Evolutionary conservation across 1,140 invertebrate genomes (phyloP).

Genomic region (Pseudobourletiella spinata): DNA sequence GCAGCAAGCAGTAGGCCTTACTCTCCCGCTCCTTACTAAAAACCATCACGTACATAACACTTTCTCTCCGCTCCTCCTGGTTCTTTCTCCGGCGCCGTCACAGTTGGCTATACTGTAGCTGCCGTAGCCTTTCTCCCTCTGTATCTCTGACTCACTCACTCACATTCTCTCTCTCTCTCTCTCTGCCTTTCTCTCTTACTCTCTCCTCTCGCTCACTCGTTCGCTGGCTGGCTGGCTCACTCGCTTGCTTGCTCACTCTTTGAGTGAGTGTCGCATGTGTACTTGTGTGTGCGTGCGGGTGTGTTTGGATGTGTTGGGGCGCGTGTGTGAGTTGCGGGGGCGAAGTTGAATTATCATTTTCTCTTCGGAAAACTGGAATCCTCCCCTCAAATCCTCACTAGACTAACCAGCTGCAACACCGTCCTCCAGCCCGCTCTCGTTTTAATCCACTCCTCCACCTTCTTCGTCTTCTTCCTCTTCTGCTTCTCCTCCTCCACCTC

Average conservation of each 20-base stretch:
- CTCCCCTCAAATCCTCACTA: constrained; percentile 3
- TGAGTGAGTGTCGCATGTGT: background rate
- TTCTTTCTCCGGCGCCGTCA: no score
- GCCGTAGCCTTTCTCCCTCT: background rate
- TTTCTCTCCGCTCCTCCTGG: no score
- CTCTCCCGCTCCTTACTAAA: no score
- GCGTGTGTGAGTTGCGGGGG: no score
- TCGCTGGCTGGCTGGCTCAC: background rate
- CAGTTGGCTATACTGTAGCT: no score
- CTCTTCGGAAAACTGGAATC: constrained; percentile 1
- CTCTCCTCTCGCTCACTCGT: background rate
- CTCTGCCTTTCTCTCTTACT: background rate
- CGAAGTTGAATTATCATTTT: constrained; percentile 5
- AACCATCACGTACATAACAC: no score
- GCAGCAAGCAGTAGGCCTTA: no score
- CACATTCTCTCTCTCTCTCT: background rate
- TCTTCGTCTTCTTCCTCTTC: no score
- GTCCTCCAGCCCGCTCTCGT: background rate
- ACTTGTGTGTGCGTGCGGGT: background rate
- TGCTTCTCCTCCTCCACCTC: no score
- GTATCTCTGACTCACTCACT: background rate
- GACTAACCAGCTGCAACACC: background rate
- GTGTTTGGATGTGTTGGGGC: background rate
- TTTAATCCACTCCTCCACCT: no score
- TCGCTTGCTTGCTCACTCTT: background rate